A percentile compares a stretch with the other conserved stretches of the same genome.
Evolutionary conservation across 2,888 invertebrate species (phyloP).

Genomic region (Sinelater perroti): DNA sequence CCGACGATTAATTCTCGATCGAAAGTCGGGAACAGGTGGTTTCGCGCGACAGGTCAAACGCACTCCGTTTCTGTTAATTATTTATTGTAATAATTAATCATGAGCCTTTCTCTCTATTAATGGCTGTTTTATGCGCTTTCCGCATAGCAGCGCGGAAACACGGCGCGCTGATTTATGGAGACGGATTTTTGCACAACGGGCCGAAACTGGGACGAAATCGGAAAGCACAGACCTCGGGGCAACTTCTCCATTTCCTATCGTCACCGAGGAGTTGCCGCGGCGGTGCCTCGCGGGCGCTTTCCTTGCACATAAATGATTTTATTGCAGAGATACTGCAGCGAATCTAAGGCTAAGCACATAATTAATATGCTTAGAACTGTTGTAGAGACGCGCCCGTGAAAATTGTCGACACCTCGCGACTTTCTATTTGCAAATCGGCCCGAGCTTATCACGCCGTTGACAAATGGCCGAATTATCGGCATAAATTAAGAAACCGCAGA

Average conservation of each 20-base stretch:
- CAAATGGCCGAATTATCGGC: background rate
- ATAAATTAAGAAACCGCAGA: constrained; percentile 12
- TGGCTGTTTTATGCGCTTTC: constrained; percentile 25
- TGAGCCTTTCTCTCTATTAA: constrained; percentile 35
- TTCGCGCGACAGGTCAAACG: constrained; percentile 23
- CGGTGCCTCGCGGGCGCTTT: constrained; percentile 22
- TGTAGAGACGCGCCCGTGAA: constrained; percentile 14
- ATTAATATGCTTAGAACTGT: constrained; percentile 30
- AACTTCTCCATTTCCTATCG: constrained; percentile 10
- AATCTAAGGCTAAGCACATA: constrained; percentile 24
- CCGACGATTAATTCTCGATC: constrained; percentile 10
- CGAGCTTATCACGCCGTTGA: background rate
- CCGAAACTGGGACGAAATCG: constrained; percentile 13
- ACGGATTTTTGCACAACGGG: constrained; percentile 13
- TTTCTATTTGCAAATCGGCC: constrained; percentile 24
- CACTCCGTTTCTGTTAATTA: constrained; percentile 32
- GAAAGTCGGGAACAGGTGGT: constrained; percentile 30
- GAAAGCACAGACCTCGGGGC: constrained; percentile 1
- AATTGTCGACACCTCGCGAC: constrained; percentile 25
- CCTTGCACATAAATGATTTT: constrained; percentile 28
- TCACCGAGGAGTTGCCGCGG: constrained; percentile 17
- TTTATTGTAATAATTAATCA: constrained; percentile 30
- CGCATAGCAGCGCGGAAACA: constrained; percentile 13
- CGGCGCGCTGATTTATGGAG: constrained; percentile 23
- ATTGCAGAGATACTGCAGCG: constrained; percentile 24